Base-by-base conservation (phyloP, 2,113 vertebrate genomes). In the Menidia beryllina region DNA sequence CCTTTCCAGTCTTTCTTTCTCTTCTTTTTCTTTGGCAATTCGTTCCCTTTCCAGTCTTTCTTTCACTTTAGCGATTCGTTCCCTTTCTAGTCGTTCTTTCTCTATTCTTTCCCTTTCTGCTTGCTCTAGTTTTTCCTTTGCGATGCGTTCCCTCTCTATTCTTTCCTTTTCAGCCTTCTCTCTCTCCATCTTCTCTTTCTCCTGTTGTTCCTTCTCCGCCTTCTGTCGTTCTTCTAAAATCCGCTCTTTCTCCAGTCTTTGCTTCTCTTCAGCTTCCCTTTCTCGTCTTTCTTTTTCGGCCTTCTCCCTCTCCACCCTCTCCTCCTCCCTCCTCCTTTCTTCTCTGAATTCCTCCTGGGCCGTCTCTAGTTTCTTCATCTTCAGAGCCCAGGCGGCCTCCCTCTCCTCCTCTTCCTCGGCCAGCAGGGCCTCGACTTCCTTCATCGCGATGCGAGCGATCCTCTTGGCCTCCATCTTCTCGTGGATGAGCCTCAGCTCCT, bases 401-500 rank as follows among this genome's bases (percentile, higher is more conserved):
- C 56, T 86, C 63, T 86, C 66, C 15, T 79, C 81, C 39, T 91
- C 92, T 13, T 91, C 90, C 50, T 88, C 50, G 0, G 68, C 67
- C 30, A 94, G 69, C 59, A 92, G 66, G 25, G 39, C 77, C 41
- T 75, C 81, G 71, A 94, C 89, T 83, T 93, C 90, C 0, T 58
- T 75, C 56, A 93, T 19, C 0, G 88, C 92, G 6, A 93, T 60
- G 51, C 84, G 79, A 38, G 91, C 88, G 12, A 94, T 90, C 75
- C 91, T 91, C 85, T 92, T 92, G 50, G 91, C 91, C 74, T 93
- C 93, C 70, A 92, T 91, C 84, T 89, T 90, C 47, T 90, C 79
- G 5, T 90, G 77, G 79, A 93, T 87, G 36, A 54, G 55, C 72
- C 87, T 96, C 61, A 94, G 88, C 10, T 97, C 93, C 57, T 96